Evolutionary conservation across 2,888 invertebrate genomes (phyloP).

Genomic region (Gasteruption jaculator): DNA sequence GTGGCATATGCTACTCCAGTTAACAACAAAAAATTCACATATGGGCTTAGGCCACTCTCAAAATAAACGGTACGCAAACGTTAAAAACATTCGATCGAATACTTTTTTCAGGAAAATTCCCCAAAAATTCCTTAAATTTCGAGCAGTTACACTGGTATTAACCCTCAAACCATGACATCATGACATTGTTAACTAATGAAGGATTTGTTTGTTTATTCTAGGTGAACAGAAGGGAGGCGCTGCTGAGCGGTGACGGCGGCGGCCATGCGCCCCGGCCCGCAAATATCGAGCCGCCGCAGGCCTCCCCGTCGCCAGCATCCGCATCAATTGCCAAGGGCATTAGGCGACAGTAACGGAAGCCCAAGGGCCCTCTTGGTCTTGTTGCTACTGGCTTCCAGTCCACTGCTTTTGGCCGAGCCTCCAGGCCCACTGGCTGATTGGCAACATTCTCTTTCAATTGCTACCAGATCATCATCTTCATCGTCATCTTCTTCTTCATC

Average conservation of each 20-base stretch:
- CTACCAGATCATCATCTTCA: conserved; percentile 8
- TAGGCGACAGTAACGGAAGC: conserved; percentile 39
- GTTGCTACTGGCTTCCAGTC: conserved; percentile 57
- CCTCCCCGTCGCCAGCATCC: conserved; percentile 51
- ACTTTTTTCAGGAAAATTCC: too few species aligned
- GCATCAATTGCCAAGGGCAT: conserved; percentile 37
- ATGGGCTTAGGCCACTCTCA: too few species aligned
- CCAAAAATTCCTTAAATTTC: too few species aligned
- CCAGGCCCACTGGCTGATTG: conserved; percentile 21
- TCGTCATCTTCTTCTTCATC: conserved; percentile 16
- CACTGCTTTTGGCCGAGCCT: conserved; percentile 29
- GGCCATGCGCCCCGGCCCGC: conserved; percentile 62
- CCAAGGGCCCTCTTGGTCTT: conserved; percentile 58
- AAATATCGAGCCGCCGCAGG: conserved; percentile 54
- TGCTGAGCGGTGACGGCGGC: conserved; percentile 54
- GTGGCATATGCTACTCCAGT: too few species aligned
- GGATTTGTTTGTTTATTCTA: conserved; percentile 24
- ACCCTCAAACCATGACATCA: too few species aligned
- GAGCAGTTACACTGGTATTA: too few species aligned
- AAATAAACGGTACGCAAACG: too few species aligned
- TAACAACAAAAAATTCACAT: too few species aligned
- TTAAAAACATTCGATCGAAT: too few species aligned
- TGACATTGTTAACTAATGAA: too few species aligned
- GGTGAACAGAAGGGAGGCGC: conserved; percentile 50
- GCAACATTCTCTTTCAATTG: conserved; percentile 19